These are phyloP conservation scores for Dryobotodes eremita DNA, from an alignment of 2,888 invertebrate genomes.

Conservation along the genomic window DNA sequence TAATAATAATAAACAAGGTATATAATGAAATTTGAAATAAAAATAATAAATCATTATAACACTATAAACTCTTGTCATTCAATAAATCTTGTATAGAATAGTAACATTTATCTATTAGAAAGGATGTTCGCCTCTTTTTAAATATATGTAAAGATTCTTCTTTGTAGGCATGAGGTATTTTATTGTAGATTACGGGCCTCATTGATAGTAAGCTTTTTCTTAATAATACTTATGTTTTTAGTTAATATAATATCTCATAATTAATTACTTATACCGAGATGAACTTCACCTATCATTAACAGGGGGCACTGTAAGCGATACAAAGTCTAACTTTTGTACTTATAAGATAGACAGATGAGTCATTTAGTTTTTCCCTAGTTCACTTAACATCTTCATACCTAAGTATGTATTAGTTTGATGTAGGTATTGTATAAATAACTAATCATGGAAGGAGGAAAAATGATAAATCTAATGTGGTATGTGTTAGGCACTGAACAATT, in stretches of 20 bases:
- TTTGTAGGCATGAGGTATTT: no score
- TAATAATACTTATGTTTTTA: no score
- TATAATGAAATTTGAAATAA: no score
- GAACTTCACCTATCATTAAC: neutral
- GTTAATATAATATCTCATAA: neutral
- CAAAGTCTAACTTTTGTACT: neutral
- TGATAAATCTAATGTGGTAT: neutral
- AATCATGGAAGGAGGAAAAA: constrained; percentile 11
- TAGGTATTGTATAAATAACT: constrained; percentile 6
- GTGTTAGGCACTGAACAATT: constrained; percentile 7
- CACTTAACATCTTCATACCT: neutral
- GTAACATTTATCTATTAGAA: no score
- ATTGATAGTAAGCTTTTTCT: no score
- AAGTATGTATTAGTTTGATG: neutral
- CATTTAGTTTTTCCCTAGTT: neutral
- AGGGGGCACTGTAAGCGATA: neutral
- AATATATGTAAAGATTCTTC: no score
- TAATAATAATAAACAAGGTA: no score
- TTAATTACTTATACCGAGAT: neutral
- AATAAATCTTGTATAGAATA: no score
- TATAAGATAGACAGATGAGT: neutral
- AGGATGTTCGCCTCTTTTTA: no score
- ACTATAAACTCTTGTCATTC: no score
- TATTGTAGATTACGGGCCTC: no score
- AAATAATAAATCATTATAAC: no score